Percentiles rank a stretch among this genome's conserved stretches.
Evolutionary conservation across 2,113 vertebrate species (phyloP).

Genomic region (Oncorhynchus mykiss): DNA sequence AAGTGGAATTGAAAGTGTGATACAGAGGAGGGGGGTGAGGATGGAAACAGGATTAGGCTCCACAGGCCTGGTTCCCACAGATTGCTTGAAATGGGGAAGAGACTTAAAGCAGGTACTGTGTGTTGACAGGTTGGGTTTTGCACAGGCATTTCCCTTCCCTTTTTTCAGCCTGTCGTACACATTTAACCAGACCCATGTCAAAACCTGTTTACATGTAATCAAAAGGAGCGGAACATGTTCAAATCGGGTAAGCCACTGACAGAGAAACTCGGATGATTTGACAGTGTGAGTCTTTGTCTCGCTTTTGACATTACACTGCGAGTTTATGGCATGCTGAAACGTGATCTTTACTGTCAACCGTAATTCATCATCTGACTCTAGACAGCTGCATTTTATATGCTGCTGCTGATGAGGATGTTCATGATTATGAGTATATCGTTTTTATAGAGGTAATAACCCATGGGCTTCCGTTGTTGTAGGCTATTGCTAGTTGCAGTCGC

Average conservation of each 20-base stretch:
- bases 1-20: constrained; percentile 83
- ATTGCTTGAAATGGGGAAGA: constrained; percentile 79
- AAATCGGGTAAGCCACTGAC: constrained; percentile 69
- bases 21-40: constrained; percentile 75
- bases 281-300: constrained; percentile 64
- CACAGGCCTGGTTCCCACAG: constrained; percentile 82
- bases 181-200: constrained; percentile 76
- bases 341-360: constrained; percentile 29
- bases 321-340: constrained; percentile 48
- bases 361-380: not conserved
- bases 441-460: not conserved
- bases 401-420: constrained; percentile 36
- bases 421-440: constrained; percentile 31
- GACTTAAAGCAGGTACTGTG: constrained; percentile 78
- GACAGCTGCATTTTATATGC: not conserved
- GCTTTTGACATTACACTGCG: constrained; percentile 44
- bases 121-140: constrained; percentile 77
- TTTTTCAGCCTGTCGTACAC: constrained; percentile 69
- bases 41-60: constrained; percentile 83
- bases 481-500: constrained; percentile 9
- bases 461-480: constrained; percentile 20
- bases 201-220: constrained; percentile 79
- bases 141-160: constrained; percentile 52
- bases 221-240: constrained; percentile 75
- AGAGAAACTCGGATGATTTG: constrained; percentile 73